A percentile compares a stretch with the other conserved stretches of the same genome.
Conservation (phyloP, 2,797 vertebrate genomes). For the Acanthiza pusilla region DNA sequence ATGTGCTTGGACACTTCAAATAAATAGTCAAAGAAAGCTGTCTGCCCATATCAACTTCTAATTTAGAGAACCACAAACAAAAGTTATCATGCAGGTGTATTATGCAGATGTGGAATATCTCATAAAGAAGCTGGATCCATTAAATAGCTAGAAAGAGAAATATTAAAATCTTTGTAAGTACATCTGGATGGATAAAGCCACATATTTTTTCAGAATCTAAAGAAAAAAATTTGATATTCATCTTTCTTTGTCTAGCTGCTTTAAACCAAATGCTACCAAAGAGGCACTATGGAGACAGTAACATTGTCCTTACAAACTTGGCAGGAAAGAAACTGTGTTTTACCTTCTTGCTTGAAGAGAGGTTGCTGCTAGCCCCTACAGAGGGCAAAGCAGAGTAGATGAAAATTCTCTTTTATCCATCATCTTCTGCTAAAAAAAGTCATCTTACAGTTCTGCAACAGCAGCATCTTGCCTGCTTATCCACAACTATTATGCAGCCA, state of each 20-base stretch:
- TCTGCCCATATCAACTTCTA: background rate
- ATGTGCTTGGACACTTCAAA: conserved; percentile 12
- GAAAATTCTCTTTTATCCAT: background rate
- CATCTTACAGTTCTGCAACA: background rate
- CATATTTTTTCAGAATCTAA: background rate
- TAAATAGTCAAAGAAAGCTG: conserved; percentile 40
- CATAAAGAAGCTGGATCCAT: background rate
- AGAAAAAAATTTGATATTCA: background rate
- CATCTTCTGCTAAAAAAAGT: background rate
- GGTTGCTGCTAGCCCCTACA: background rate
- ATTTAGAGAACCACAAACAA: background rate
- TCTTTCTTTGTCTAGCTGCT: background rate
- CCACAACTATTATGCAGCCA: background rate
- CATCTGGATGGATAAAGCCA: background rate
- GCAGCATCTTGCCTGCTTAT: background rate
- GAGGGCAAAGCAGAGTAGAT: background rate
- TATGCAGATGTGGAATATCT: background rate
- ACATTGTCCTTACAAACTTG: background rate
- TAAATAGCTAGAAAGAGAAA: background rate
- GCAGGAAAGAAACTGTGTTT: background rate
- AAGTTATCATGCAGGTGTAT: background rate
- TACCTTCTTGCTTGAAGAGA: background rate
- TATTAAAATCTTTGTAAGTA: background rate
- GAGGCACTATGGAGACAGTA: background rate
- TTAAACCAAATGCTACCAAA: background rate